Evolutionary conservation across 2,888 invertebrate species (phyloP).

Genomic region (Phyto melanocephala): DNA sequence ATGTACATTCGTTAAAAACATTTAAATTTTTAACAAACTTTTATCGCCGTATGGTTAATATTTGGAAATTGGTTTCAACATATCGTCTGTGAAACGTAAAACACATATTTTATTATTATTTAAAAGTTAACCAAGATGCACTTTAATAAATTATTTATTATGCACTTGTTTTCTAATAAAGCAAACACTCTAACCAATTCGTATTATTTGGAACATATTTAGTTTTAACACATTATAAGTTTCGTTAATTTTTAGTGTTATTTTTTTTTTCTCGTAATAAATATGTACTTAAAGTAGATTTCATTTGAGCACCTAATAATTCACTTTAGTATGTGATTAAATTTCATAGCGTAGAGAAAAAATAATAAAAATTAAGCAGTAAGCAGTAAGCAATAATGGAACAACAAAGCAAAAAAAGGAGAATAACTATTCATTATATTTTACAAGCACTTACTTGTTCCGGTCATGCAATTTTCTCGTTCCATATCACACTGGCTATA

Average conservation of each 20-base stretch:
- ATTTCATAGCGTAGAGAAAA: background rate
- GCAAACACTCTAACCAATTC: background rate
- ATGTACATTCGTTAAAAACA: too few species aligned
- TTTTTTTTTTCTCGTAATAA: background rate
- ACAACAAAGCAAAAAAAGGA: background rate
- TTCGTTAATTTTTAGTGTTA: background rate
- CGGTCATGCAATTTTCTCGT: constrained; percentile 73
- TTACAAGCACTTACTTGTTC: constrained; percentile 69
- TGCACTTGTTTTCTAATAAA: too few species aligned
- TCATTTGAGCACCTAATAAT: background rate
- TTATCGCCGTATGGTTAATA: too few species aligned
- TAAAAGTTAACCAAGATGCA: too few species aligned
- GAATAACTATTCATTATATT: background rate
- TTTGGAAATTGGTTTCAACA: too few species aligned
- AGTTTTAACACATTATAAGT: background rate
- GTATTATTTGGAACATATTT: background rate
- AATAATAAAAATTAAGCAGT: background rate
- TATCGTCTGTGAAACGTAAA: too few species aligned
- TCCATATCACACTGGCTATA: constrained; percentile 75
- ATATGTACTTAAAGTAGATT: background rate
- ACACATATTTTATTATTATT: too few species aligned
- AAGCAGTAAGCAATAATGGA: background rate
- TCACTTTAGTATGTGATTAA: constrained; percentile 9
- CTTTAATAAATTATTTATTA: too few species aligned
- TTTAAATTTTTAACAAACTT: too few species aligned